These are phyloP conservation scores for Struthio camelus DNA, from an alignment of 2,113 vertebrate genomes.

Conservation along the genomic window DNA sequence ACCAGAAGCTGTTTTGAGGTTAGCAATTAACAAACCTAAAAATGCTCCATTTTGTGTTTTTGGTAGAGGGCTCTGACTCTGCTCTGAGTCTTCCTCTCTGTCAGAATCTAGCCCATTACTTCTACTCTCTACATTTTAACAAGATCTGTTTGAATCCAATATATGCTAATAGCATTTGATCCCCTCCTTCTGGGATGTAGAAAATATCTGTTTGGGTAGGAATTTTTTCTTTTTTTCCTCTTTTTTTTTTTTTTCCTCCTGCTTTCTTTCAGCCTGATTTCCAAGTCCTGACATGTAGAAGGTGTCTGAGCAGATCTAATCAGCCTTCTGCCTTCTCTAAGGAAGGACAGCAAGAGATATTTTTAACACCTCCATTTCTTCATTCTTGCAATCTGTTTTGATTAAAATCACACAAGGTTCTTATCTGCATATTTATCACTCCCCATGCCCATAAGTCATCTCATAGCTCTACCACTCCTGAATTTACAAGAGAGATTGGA, in stretches of 20 bases:
- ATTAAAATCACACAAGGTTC: slow-evolving; percentile 29
- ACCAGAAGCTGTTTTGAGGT: not conserved
- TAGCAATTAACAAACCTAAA: not conserved
- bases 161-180: not conserved
- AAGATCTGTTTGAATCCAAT: not conserved
- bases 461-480: not conserved
- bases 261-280: slow-evolving; percentile 22
- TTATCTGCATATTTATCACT: slow-evolving; percentile 43
- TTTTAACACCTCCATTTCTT: slow-evolving; percentile 30
- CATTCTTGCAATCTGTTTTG: slow-evolving; percentile 50
- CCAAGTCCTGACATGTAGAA: slow-evolving; percentile 11
- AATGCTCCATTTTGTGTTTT: not conserved
- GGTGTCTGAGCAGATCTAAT: slow-evolving; percentile 25
- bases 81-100: not conserved
- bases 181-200: not conserved
- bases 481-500: not conserved
- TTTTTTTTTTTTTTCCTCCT: not conserved
- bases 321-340: slow-evolving; percentile 47
- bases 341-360: slow-evolving; percentile 25
- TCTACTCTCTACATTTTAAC: not conserved
- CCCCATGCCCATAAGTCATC: not conserved
- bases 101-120: not conserved
- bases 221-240: not conserved
- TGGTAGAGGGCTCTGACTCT: not conserved
- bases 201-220: not conserved